Conservation (phyloP, 2,888 invertebrate species). For the Nomada lathburiana region DNA sequence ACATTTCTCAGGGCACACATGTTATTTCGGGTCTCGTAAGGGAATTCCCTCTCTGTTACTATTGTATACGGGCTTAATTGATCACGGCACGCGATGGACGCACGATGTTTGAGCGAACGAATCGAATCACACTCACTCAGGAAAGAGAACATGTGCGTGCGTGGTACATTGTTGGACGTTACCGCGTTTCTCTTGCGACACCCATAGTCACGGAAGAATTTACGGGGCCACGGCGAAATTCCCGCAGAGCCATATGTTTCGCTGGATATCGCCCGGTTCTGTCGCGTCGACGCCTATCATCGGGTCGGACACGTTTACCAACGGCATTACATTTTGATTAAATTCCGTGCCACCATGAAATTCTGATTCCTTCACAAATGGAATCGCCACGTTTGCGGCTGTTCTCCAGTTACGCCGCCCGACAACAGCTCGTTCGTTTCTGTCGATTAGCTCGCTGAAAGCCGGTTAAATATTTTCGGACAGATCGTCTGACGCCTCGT, state of each 20-base stretch:
- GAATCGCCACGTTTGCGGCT: conserved; percentile 54
- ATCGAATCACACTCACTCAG: conserved; percentile 26
- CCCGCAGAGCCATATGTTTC: conserved; percentile 50
- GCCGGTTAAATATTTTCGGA: conserved; percentile 38
- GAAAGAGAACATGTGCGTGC: conserved; percentile 46
- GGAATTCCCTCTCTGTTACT: neutral
- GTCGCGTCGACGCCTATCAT: conserved; percentile 54
- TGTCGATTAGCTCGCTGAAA: conserved; percentile 7
- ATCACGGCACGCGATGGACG: conserved; percentile 22
- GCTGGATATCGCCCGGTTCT: conserved; percentile 55
- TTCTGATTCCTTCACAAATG: conserved; percentile 63
- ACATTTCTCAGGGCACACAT: neutral
- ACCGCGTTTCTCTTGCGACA: conserved; percentile 41
- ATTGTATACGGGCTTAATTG: conserved; percentile 3
- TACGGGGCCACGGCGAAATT: conserved; percentile 49
- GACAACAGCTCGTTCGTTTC: conserved; percentile 40
- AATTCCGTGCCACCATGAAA: conserved; percentile 61
- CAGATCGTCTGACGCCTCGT: conserved; percentile 2
- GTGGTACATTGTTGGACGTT: conserved; percentile 20
- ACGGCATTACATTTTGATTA: conserved; percentile 63
- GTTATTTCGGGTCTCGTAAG: neutral
- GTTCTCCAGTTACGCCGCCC: conserved; percentile 45
- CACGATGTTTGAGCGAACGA: neutral
- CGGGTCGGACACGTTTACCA: conserved; percentile 53
- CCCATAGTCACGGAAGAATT: conserved; percentile 56